phyloP scores from a whole-genome alignment of 2,113 vertebrate genomes.

The Prietella phreatophila region DNA sequence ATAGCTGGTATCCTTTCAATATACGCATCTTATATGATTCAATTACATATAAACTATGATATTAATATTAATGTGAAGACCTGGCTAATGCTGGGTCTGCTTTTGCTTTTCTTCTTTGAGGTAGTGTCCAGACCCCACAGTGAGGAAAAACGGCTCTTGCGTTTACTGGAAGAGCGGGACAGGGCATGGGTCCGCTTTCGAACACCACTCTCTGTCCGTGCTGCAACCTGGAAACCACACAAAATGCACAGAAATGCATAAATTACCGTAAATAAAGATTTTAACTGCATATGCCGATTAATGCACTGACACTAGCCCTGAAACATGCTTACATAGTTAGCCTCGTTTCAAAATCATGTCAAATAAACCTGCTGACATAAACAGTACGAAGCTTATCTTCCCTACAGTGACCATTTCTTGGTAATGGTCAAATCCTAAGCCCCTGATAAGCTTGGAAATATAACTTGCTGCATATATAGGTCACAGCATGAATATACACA shows the following conservation, averaged over 20 bases:
- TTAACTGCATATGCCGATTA: background rate
- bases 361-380: constrained; percentile 23
- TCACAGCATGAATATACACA: constrained; percentile 21
- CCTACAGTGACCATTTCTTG: background rate
- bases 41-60: background rate
- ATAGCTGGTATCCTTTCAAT: background rate
- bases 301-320: background rate
- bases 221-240: constrained; percentile 80
- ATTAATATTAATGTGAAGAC: constrained; percentile 61
- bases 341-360: background rate
- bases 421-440: background rate
- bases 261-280: background rate
- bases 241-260: background rate
- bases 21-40: background rate
- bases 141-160: constrained; percentile 95
- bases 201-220: constrained; percentile 86
- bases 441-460: background rate
- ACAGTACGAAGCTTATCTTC: background rate
- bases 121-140: constrained; percentile 96
- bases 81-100: constrained; percentile 90
- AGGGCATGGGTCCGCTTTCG: constrained; percentile 86
- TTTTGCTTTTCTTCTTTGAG: constrained; percentile 91
- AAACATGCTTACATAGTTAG: background rate
- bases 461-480: constrained; percentile 34
- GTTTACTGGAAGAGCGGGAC: constrained; percentile 90